A percentile compares a stretch with the other conserved stretches of the same genome.
phyloP scores from a whole-genome alignment of 2,888 invertebrate species.

The Congeria kusceri region DNA sequence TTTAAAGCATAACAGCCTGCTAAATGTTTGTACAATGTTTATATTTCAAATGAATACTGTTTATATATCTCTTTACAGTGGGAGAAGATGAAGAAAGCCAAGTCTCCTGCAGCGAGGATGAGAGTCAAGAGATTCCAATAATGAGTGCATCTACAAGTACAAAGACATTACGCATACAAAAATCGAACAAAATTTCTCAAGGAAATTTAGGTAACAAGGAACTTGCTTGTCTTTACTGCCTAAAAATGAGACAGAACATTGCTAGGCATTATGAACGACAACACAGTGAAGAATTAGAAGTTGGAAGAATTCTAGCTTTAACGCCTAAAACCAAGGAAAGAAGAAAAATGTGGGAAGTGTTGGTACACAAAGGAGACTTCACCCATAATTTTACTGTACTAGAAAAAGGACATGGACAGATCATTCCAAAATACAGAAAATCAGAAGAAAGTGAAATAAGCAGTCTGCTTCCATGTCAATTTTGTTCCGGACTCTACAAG shows the following conservation, averaged over 20 bases:
- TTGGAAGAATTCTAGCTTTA: slow-evolving; percentile 32
- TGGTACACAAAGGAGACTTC: slow-evolving; percentile 48
- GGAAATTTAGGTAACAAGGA: too few species aligned
- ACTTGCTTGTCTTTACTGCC: too few species aligned
- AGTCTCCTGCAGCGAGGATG: too few species aligned
- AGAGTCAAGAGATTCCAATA: slow-evolving; percentile 8
- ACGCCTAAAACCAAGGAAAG: slow-evolving; percentile 30
- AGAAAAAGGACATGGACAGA: slow-evolving; percentile 32
- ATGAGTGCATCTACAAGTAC: slow-evolving; percentile 6
- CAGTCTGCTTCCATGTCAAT: slow-evolving; percentile 34
- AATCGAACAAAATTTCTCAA: too few species aligned
- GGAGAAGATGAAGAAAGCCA: slow-evolving; percentile 11
- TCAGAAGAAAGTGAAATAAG: slow-evolving; percentile 1
- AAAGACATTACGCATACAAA: slow-evolving; percentile 2
- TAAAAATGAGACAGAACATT: slow-evolving; percentile 28
- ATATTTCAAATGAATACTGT: slow-evolving; percentile 6
- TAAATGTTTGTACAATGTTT: background rate
- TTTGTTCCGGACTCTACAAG: slow-evolving; percentile 34
- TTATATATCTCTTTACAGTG: slow-evolving; percentile 9
- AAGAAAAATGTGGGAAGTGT: slow-evolving; percentile 39
- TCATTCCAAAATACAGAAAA: slow-evolving; percentile 49
- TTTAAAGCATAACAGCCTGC: background rate
- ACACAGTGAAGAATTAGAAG: slow-evolving; percentile 34
- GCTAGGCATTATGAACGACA: slow-evolving; percentile 30
- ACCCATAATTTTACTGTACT: slow-evolving; percentile 35